Evolutionary conservation across 2,113 vertebrate genomes (phyloP).

Genomic region (Phalacrocorax brasilianus): DNA sequence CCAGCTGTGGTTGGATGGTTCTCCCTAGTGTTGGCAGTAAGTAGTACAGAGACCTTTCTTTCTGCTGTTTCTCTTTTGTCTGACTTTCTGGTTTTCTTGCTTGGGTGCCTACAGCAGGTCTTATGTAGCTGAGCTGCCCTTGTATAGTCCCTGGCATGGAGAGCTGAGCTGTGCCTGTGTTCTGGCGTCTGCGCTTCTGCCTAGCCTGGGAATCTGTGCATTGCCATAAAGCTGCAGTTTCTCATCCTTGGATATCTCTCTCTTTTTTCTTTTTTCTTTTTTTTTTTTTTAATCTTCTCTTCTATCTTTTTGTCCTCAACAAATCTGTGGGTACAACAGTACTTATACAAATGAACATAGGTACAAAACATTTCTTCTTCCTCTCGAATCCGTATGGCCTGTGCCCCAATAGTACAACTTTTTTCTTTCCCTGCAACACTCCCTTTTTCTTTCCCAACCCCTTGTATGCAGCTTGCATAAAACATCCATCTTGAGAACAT

Average conservation of each 20-base stretch:
- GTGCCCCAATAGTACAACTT: neutral
- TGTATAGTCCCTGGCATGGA: neutral
- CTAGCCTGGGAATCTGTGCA: neutral
- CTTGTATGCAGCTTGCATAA: neutral
- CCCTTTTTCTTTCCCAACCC: neutral
- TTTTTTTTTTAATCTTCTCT: neutral
- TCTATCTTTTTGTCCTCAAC: neutral
- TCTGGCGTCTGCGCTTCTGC: neutral
- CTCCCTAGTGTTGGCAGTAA: neutral
- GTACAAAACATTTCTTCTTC: fast-evolving
- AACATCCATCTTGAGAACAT: neutral
- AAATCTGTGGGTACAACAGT: neutral
- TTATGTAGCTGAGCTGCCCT: neutral
- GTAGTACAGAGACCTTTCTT: neutral
- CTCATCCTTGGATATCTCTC: neutral
- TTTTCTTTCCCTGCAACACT: neutral
- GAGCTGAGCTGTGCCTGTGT: neutral
- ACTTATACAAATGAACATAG: neutral
- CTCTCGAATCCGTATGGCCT: neutral
- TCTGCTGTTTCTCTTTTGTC: neutral
- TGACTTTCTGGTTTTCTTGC: neutral
- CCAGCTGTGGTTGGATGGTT: neutral
- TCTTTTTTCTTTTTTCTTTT: neutral
- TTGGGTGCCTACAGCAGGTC: neutral
- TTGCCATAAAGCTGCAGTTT: neutral